Conservation (phyloP, 2,113 vertebrate genomes). For the Heliornis fulica region DNA sequence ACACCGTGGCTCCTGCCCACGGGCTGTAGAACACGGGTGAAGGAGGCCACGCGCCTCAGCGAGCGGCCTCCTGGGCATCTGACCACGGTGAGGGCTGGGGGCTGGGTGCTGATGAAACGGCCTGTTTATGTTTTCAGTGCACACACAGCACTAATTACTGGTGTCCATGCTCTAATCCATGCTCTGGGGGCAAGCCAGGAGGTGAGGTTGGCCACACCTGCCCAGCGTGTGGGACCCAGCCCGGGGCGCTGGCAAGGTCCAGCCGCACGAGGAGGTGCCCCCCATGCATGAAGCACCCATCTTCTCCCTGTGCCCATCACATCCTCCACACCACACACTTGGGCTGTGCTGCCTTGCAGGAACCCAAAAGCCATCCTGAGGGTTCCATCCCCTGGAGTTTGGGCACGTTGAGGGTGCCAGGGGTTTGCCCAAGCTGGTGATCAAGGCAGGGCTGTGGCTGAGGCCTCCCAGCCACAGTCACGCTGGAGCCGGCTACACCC, state of each 20-base stretch:
- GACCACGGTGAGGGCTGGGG: not conserved
- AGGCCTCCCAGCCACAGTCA: not conserved
- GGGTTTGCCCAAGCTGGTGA: not conserved
- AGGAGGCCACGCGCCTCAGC: not conserved
- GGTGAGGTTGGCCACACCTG: slow-evolving; percentile 24
- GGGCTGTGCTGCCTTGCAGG: not conserved
- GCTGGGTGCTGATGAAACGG: not conserved
- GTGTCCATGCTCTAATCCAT: slow-evolving; percentile 7
- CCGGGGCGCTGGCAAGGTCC: not conserved
- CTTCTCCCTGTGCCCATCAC: not conserved
- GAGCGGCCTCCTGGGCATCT: not conserved
- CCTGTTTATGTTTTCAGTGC: slow-evolving; percentile 37
- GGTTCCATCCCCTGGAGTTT: not conserved
- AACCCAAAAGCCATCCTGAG: not conserved
- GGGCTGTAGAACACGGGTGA: not conserved
- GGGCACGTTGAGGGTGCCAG: not conserved
- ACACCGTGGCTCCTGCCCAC: not conserved
- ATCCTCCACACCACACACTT: accelerated
- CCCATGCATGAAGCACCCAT: accelerated
- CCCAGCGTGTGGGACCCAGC: not conserved
- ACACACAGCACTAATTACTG: slow-evolving; percentile 37
- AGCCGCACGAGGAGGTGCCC: not conserved
- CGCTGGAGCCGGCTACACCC: not conserved
- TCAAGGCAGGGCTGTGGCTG: not conserved
- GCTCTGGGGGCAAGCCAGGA: slow-evolving; percentile 4